These are phyloP conservation scores for Harmothoe impar DNA, from an alignment of 2,888 invertebrate genomes.

Conservation along the genomic window DNA sequence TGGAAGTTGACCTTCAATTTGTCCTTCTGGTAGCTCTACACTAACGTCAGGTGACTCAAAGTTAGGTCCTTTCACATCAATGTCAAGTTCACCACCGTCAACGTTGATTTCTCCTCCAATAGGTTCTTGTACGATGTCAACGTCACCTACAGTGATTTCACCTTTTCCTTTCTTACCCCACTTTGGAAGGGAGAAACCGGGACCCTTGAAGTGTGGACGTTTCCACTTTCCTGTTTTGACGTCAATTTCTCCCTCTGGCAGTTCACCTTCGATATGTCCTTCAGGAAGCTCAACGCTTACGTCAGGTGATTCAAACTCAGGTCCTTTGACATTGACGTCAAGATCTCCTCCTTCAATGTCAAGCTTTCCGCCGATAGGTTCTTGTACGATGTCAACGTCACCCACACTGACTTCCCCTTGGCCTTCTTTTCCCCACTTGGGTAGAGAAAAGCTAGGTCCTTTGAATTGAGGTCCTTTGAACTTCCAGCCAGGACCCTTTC, in stretches of 20 bases:
- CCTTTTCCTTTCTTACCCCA: conserved; percentile 19
- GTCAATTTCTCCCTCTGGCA: background rate
- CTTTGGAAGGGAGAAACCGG: conserved; percentile 47
- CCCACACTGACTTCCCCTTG: conserved; percentile 41
- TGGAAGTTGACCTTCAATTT: conserved; percentile 35
- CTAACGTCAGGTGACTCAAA: conserved; percentile 10
- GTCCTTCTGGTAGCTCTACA: conserved; percentile 25
- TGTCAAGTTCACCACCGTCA: conserved; percentile 16
- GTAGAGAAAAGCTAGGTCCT: conserved; percentile 42
- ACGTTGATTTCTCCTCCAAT: background rate
- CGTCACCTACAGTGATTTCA: conserved; percentile 55
- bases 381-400: conserved; percentile 37
- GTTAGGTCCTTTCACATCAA: conserved; percentile 16
- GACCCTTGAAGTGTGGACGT: conserved; percentile 26
- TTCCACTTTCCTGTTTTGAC: conserved; percentile 41
- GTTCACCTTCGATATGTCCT: conserved; percentile 26
- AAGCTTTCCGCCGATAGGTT: conserved; percentile 23
- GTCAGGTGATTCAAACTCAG: conserved; percentile 16
- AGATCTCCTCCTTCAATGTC: background rate
- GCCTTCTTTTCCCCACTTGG: background rate
- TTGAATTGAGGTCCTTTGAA: conserved; percentile 40
- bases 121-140: conserved; percentile 45
- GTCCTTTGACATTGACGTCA: background rate
- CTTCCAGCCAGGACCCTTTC: conserved; percentile 14
- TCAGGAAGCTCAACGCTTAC: conserved; percentile 10